Evolutionary conservation across 2,888 invertebrate genomes (phyloP), one percentile per base, ranked within the genome.

Genomic region (Drosophila siamana): DNA sequence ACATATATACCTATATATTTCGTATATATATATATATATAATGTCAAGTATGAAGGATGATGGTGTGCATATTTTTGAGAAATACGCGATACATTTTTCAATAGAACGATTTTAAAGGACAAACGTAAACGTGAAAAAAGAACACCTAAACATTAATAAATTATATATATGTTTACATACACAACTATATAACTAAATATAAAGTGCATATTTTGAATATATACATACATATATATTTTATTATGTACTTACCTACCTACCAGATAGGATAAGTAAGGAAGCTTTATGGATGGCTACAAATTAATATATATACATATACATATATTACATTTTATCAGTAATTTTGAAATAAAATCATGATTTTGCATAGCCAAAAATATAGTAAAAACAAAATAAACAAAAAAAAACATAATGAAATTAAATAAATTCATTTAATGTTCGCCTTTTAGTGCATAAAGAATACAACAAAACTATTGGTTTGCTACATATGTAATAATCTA

Each of bases 51-150:
- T 56, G 33, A 16, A 40, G 43, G 19, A 41, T 8, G 28, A 24
- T 30, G 52, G 73, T 67, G 56, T 65, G 73, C 69, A 78, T 87
- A 83, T 87, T 83, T 83, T 87, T 83, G 83, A 88, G 80, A 86
- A 65, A 72, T 71, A 71, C 65, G 50, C 30, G 46, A 65, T 47
- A 70, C 4, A 86, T 81, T 82, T 81, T 76, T 86, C 69, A 67
- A 77, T 71, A 57, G 70, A 72, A 86, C 66, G 61, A 74, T 86
- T 84, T 80, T 81, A 69, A 55, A 24, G 43, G 36, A 38, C 6
- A 13, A 38, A 38, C 36, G 4, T 33, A 33, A 33, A 33, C 11
- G 30, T 30, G n/a, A 15, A 38, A 38, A 36, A 15, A 26, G 38
- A 78, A 48, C 50, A 64, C 63, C 84, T 86, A 64, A 59, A 73